Evolutionary conservation across 2,113 vertebrate genomes (phyloP).

Genomic region (Hydropotes inermis): DNA sequence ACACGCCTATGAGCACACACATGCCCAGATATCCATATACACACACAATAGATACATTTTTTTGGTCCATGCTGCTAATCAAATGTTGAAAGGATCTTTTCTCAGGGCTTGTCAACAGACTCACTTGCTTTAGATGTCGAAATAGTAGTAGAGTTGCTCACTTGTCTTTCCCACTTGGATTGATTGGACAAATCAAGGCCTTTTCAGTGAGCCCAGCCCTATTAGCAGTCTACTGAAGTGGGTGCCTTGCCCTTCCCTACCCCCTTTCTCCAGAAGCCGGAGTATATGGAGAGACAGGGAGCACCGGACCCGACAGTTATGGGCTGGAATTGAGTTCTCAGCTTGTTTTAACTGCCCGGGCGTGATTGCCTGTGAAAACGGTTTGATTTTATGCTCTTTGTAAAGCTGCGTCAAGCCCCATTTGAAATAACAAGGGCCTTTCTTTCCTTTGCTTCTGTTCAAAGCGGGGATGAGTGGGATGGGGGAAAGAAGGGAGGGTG

Average conservation of each 20-base stretch:
- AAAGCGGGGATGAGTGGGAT: background rate
- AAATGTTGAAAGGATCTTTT: background rate
- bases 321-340: conserved; percentile 81
- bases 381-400: conserved; percentile 80
- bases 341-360: conserved; percentile 78
- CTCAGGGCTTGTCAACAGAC: conserved; percentile 5
- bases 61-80: background rate
- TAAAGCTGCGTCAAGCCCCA: conserved; percentile 78
- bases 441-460: conserved; percentile 71
- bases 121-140: conserved; percentile 33
- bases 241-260: conserved; percentile 5
- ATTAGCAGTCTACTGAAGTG: conserved; percentile 37
- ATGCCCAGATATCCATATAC: background rate
- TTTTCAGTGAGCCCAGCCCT: background rate
- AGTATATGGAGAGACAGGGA: conserved; percentile 44
- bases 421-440: conserved; percentile 81
- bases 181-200: conserved; percentile 11
- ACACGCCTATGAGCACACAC: rapidly evolving
- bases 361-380: conserved; percentile 81
- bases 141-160: background rate
- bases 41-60: background rate
- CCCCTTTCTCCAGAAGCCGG: conserved; percentile 46
- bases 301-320: conserved; percentile 69
- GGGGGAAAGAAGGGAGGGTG: background rate
- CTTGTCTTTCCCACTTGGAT: background rate